Conservation (phyloP, 2,113 vertebrate genomes). For the Sterna hirundo region DNA sequence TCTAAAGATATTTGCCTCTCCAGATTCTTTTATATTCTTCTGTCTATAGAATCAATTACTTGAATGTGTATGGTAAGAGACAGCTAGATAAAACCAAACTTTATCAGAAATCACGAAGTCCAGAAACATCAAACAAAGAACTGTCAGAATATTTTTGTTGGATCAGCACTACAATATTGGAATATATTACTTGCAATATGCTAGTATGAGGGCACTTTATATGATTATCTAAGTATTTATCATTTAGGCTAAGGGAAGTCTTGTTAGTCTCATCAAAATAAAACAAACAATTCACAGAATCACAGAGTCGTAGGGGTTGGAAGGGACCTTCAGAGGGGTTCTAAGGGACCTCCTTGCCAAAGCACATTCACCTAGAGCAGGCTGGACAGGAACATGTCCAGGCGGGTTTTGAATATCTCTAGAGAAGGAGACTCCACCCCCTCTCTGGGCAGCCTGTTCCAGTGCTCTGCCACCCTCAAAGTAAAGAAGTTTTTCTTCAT, state of each 20-base stretch:
- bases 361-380: too few relatives aligned
- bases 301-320: too few relatives aligned
- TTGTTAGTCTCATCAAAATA: not conserved
- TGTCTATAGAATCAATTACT: not conserved
- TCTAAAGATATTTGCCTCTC: not conserved
- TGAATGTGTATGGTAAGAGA: not conserved
- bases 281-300: not conserved
- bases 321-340: too few relatives aligned
- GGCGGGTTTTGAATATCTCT: too few relatives aligned
- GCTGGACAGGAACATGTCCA: too few relatives aligned
- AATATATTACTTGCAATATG: not conserved
- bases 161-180: not conserved
- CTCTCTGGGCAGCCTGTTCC: too few relatives aligned
- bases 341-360: too few relatives aligned
- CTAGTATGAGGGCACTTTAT: not conserved
- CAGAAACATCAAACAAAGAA: not conserved
- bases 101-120: not conserved
- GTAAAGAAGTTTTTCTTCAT: too few relatives aligned
- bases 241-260: not conserved
- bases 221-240: not conserved
- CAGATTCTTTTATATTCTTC: not conserved
- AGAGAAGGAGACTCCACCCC: too few relatives aligned
- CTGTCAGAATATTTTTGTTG: not conserved
- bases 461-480: too few relatives aligned
- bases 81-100: not conserved